Evolutionary conservation across 2,113 vertebrate species (phyloP), one percentile per base, ranked within the genome.

Genomic region (Lepisosteus osseus): DNA sequence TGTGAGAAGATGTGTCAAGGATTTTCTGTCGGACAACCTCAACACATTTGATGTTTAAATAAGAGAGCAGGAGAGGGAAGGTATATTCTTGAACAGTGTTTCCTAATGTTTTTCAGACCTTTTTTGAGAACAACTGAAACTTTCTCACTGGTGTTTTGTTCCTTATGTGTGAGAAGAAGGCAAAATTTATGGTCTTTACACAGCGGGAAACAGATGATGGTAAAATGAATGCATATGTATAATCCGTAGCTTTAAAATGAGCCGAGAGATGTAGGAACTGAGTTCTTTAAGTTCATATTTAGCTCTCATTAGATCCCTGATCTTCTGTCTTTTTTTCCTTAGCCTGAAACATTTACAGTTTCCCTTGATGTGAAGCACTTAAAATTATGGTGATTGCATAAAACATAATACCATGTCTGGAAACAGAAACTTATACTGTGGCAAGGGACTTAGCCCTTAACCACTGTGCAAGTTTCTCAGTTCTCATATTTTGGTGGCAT

Each of bases 31-130:
- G 55, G 45, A 41, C 61, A 62, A 62, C 68, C 65, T 67, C 59
- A 40, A 68, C 72, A 73, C 55, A 73, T 73, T 54, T 51, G 67
- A 51, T 54, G 56, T 54, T 45, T 62, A 62, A 29, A 67, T 67
- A 29, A 68, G 67, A 61, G 70, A 54, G 44, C 65, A 9, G n/a
- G 29, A 51, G 44, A 66, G 65, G 51, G 47, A n/a, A 54, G 55
- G 65, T 47, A 57, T 9, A 69, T 9, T 9, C 57, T 68, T 68
- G 13, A 57, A 44, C 64, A 67, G 71, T 63, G 9, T 62, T 41
- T 57, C 44, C 68, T 61, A 29, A 61, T 54, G 43, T n/a, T 54
- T 11, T 43, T 73, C 72, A 66, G 54, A 66, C 66, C 71, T 54
- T 61, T 67, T 61, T 68, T 73, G 65, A 68, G 61, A 67, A 66